Evolutionary conservation across 2,888 invertebrate species (phyloP).

Genomic region (Tenthredo notha): DNA sequence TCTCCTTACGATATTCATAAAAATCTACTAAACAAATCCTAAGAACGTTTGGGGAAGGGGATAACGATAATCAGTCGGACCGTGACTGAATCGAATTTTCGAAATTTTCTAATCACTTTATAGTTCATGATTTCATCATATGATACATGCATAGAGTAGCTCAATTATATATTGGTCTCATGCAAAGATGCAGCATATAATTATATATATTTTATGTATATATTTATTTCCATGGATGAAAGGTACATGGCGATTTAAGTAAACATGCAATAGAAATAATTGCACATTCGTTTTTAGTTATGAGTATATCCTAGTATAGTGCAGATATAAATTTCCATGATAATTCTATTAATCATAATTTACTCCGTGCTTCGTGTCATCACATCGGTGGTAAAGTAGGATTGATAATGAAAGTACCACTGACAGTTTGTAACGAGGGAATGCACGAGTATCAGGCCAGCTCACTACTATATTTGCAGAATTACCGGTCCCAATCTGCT

Average conservation of each 20-base stretch:
- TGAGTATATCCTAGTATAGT: not conserved
- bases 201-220: not conserved
- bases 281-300: not conserved
- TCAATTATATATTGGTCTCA: not conserved
- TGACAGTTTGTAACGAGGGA: constrained; percentile 7
- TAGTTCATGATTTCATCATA: not conserved
- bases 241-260: not conserved
- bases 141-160: not conserved
- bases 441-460: constrained; percentile 23
- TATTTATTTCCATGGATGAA: not conserved
- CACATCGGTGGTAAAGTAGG: constrained; percentile 29
- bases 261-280: not conserved
- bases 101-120: constrained; percentile 24
- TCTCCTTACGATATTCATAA: constrained; percentile 22
- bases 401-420: constrained; percentile 43
- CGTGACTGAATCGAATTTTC: not conserved
- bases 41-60: not conserved
- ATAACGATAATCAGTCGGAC: not conserved
- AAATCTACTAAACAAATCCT: constrained; percentile 21
- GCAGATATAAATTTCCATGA: constrained; percentile 26
- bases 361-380: not conserved
- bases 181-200: not conserved
- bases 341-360: constrained; percentile 46
- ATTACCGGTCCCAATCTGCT: constrained; percentile 41
- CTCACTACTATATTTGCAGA: constrained; percentile 35